phyloP scores from a whole-genome alignment of 2,113 vertebrate species.

The Labeo rohita region DNA sequence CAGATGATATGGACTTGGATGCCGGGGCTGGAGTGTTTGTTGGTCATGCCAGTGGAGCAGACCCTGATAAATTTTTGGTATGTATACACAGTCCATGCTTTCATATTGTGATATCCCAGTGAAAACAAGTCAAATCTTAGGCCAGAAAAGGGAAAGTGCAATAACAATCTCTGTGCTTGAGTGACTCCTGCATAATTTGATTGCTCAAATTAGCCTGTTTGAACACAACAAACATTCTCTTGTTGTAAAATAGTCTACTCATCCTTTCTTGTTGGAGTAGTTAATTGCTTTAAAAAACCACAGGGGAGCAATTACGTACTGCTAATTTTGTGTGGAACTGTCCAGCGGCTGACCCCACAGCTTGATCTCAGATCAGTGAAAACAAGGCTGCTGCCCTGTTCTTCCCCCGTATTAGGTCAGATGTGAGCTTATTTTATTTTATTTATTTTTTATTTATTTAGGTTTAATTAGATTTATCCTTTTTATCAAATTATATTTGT shows the following conservation, averaged over 20 bases:
- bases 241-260: slow-evolving; percentile 3
- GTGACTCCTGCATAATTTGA: slow-evolving; percentile 63
- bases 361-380: slow-evolving; percentile 43
- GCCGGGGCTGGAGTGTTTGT: slow-evolving; percentile 85
- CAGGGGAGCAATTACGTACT: slow-evolving; percentile 58
- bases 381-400: neutral
- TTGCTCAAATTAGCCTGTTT: slow-evolving; percentile 62
- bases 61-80: slow-evolving; percentile 90
- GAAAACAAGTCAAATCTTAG: neutral
- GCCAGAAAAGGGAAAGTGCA: slow-evolving; percentile 44
- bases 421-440: neutral
- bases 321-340: slow-evolving; percentile 52
- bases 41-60: slow-evolving; percentile 87
- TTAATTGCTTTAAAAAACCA: slow-evolving; percentile 60
- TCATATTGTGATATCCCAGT: neutral
- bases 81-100: slow-evolving; percentile 21
- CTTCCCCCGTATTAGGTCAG: neutral
- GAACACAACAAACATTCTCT: slow-evolving; percentile 54
- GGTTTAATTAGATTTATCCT: neutral
- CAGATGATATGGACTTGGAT: slow-evolving; percentile 84
- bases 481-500: no score
- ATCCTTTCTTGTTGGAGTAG: slow-evolving; percentile 16
- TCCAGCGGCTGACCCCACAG: slow-evolving; percentile 51
- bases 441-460: neutral
- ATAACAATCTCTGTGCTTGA: slow-evolving; percentile 49